Evolutionary conservation across 30 jellyfish, hydroid and myxozoan species (phyloP).

Genomic region (Sanderia malayensis): DNA sequence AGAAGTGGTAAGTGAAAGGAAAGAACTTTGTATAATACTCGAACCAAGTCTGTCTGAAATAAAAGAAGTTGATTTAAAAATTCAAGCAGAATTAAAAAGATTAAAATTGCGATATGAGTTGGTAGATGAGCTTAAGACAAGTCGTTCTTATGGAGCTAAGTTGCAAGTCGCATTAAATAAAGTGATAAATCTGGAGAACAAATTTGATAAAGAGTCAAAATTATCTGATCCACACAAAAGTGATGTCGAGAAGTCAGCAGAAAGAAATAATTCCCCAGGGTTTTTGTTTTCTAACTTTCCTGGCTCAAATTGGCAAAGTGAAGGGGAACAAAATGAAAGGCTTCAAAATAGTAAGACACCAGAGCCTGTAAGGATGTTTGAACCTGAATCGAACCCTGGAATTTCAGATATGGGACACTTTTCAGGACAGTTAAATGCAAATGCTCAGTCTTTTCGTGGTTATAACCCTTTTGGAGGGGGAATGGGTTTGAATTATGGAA

Average conservation of each 20-base stretch:
- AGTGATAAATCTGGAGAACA: constrained; percentile 6
- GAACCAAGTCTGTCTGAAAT: constrained; percentile 22
- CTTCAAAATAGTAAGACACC: background rate
- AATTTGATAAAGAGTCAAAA: background rate
- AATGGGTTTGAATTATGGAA: background rate
- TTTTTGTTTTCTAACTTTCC: constrained; percentile 18
- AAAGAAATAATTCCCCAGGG: constrained; percentile 10
- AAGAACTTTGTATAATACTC: constrained; percentile 7
- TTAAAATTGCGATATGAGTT: constrained; percentile 3
- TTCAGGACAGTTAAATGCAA: background rate
- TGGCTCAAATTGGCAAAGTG: background rate
- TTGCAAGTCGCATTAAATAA: constrained; percentile 12
- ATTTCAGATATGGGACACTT: background rate
- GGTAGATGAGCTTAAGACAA: constrained; percentile 13
- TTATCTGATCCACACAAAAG: background rate
- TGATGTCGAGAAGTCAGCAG: constrained; percentile 1
- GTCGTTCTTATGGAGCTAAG: constrained; percentile 24
- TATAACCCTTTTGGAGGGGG: constrained; percentile 22
- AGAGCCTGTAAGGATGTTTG: background rate
- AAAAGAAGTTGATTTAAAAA: too few species aligned
- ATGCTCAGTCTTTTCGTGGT: background rate
- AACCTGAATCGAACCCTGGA: background rate
- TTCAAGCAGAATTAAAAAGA: constrained; percentile 9
- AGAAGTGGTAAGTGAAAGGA: constrained; percentile 14
- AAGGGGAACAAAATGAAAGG: constrained; percentile 8